A percentile compares a stretch with the other conserved stretches of the same genome.
These are phyloP conservation scores for Rafetus swinhoei DNA, from an alignment of 2,113 vertebrate species.

Conservation along the genomic window DNA sequence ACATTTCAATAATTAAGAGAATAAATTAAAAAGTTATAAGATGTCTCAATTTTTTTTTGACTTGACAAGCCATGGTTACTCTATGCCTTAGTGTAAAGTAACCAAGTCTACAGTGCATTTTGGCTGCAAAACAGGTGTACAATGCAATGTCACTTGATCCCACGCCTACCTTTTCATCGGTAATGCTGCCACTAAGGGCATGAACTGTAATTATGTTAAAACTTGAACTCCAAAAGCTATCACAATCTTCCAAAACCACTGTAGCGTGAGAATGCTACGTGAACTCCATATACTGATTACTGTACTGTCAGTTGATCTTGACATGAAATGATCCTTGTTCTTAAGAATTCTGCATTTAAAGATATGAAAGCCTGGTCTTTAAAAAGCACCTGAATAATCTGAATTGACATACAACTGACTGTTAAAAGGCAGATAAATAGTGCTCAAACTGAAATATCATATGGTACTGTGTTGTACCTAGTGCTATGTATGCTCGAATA, in stretches of 20 bases:
- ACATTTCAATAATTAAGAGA: conserved; percentile 68
- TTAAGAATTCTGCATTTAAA: conserved; percentile 57
- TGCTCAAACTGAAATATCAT: not conserved
- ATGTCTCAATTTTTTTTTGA: conserved; percentile 51
- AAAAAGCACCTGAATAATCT: conserved; percentile 1
- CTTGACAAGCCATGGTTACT: conserved; percentile 60
- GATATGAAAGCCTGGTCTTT: not conserved
- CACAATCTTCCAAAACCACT: conserved; percentile 43
- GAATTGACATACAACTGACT: conserved; percentile 23
- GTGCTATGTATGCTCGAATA: not conserved
- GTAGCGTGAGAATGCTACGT: conserved; percentile 10
- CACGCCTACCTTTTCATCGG: conserved; percentile 73
- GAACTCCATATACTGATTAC: conserved; percentile 62
- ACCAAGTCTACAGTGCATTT: conserved; percentile 62
- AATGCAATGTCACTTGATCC: conserved; percentile 74
- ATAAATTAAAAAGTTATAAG: conserved; percentile 67
- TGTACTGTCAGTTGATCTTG: conserved; percentile 25
- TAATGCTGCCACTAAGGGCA: conserved; percentile 67
- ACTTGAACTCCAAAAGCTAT: conserved; percentile 55
- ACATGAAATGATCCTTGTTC: conserved; percentile 32
- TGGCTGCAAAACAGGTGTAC: conserved; percentile 78
- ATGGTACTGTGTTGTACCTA: not conserved
- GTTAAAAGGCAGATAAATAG: not conserved
- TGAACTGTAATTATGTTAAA: conserved; percentile 80
- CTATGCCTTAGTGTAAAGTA: conserved; percentile 72